These are phyloP conservation scores for Nannoperca australis DNA, from an alignment of 2,797 vertebrate genomes.

Conservation along the genomic window DNA sequence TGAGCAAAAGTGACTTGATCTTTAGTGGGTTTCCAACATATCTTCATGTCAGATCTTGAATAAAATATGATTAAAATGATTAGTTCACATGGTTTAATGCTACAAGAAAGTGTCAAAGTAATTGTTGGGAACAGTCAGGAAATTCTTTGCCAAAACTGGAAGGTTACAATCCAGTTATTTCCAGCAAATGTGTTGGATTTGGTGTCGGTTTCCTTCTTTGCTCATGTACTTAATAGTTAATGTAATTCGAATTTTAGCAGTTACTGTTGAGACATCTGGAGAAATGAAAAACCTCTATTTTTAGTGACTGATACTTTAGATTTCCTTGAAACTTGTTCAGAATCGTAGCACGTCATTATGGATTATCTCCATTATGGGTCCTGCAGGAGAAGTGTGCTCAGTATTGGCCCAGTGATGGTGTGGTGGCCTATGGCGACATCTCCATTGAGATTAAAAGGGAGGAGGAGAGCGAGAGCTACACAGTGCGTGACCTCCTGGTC, in stretches of 20 bases:
- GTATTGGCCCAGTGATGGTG: conserved; percentile 95
- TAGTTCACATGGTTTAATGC: not conserved
- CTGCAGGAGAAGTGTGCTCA: conserved; percentile 96
- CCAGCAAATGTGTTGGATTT: not conserved
- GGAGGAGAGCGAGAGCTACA: conserved; percentile 97
- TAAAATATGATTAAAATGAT: not conserved
- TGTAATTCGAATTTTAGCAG: not conserved
- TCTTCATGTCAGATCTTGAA: conserved; percentile 1
- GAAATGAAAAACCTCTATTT: not conserved
- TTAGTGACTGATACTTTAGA: not conserved
- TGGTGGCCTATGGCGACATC: conserved; percentile 91
- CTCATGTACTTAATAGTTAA: conserved; percentile 5
- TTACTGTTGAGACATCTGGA: not conserved
- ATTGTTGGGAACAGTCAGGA: not conserved
- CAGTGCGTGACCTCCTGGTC: conserved; percentile 94
- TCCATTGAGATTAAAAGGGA: conserved; percentile 96
- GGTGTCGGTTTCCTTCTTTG: conserved; percentile 8
- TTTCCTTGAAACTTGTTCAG: not conserved
- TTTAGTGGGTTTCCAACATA: not conserved
- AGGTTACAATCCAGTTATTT: conserved; percentile 13
- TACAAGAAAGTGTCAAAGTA: not conserved
- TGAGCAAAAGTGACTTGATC: not conserved
- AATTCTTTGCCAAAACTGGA: not conserved
- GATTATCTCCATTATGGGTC: conserved; percentile 9
- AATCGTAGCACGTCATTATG: not conserved